Conservation (phyloP, 2,113 vertebrate genomes). For the Salminus brasiliensis region DNA sequence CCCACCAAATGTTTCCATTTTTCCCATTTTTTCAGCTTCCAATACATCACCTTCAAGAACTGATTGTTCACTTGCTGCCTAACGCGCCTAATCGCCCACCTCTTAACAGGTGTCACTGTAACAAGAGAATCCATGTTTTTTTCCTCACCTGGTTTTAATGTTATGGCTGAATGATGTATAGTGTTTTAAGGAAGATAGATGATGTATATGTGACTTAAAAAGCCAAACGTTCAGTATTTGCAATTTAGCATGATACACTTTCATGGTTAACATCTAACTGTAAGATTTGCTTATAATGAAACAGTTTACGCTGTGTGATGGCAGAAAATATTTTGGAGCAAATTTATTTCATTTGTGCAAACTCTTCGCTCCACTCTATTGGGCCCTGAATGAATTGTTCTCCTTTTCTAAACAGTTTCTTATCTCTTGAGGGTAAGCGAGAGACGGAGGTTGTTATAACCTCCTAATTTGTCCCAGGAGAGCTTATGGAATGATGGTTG, state of each 20-base stretch:
- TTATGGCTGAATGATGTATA: too few species aligned
- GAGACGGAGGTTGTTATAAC: constrained; percentile 2
- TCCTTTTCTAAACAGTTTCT: neutral
- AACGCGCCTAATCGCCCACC: too few species aligned
- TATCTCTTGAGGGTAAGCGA: constrained; percentile 15
- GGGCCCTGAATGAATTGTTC: neutral
- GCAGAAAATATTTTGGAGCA: neutral
- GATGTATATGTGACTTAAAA: neutral
- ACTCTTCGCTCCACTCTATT: neutral
- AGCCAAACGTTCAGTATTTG: neutral
- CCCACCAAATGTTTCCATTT: too few species aligned
- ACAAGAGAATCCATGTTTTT: too few species aligned
- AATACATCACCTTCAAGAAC: too few species aligned
- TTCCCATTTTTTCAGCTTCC: too few species aligned
- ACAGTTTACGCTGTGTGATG: neutral
- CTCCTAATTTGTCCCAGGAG: constrained; percentile 34
- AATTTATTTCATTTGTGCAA: neutral
- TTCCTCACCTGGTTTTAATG: too few species aligned
- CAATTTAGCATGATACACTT: neutral
- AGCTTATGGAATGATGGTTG: constrained; percentile 7
- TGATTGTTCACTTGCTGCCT: too few species aligned
- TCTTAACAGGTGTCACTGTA: too few species aligned
- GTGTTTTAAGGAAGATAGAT: neutral
- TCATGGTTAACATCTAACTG: neutral
- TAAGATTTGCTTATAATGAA: neutral